Evolutionary conservation across 2,113 vertebrate genomes (phyloP).

Genomic region (Thymallus thymallus): DNA sequence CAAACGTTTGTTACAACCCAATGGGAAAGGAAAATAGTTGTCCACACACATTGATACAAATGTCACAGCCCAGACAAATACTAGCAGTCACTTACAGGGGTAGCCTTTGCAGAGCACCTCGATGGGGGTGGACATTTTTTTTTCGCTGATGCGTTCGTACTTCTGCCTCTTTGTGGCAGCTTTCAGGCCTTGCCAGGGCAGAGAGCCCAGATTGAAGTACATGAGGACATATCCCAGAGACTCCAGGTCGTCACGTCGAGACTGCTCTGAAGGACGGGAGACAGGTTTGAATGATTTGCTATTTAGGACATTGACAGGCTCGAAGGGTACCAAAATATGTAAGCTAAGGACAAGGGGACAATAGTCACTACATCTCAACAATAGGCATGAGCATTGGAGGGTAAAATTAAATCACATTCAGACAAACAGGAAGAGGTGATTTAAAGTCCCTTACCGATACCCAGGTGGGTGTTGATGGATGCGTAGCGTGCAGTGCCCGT

Average conservation of each 20-base stretch:
- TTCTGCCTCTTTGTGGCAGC: slow-evolving; percentile 98
- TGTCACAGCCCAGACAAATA: background rate
- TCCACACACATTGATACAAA: background rate
- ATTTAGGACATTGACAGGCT: background rate
- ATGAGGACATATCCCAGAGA: slow-evolving; percentile 95
- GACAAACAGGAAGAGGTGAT: background rate
- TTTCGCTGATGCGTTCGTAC: slow-evolving; percentile 97
- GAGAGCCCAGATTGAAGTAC: slow-evolving; percentile 98
- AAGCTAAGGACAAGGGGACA: background rate
- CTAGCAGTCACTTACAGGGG: slow-evolving; percentile 82
- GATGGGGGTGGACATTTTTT: slow-evolving; percentile 98
- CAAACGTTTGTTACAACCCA: background rate
- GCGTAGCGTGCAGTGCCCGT: slow-evolving; percentile 95
- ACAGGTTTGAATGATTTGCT: background rate
- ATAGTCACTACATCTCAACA: background rate
- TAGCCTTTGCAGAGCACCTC: slow-evolving; percentile 98
- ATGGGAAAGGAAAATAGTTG: too few relatives aligned
- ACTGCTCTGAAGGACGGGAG: slow-evolving; percentile 82
- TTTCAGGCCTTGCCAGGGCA: slow-evolving; percentile 97
- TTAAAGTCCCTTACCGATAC: slow-evolving; percentile 81
- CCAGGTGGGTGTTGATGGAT: slow-evolving; percentile 96
- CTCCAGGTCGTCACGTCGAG: slow-evolving; percentile 94
- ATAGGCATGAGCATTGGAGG: background rate
- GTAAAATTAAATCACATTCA: background rate
- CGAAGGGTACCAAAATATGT: background rate